Conservation (phyloP, 2,888 invertebrate species). For the Eueremaeus valkanovi region DNA sequence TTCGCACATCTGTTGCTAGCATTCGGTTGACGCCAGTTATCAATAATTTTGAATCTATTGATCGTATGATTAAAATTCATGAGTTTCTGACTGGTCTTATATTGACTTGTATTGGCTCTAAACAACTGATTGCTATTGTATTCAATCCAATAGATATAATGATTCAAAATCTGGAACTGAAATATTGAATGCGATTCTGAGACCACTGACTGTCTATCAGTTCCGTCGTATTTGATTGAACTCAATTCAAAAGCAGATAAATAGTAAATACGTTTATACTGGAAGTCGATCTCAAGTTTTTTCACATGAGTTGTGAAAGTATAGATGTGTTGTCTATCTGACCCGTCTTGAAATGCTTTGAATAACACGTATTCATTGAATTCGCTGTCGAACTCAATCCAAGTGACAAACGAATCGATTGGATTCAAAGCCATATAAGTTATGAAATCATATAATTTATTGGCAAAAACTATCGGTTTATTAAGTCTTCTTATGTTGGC, state of each 20-base stretch:
- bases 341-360: conserved; percentile 9
- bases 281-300: neutral
- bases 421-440: neutral
- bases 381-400: conserved; percentile 13
- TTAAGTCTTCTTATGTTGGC: neutral
- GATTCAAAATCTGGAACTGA: neutral
- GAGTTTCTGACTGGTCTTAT: neutral
- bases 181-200: neutral
- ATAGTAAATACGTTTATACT: neutral
- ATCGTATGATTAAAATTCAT: neutral
- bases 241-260: neutral
- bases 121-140: conserved; percentile 32
- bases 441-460: conserved; percentile 10
- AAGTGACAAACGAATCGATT: neutral
- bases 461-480: neutral
- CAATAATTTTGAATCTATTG: conserved; percentile 11
- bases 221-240: conserved; percentile 6
- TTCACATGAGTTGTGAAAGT: neutral
- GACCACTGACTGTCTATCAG: neutral
- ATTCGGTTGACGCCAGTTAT: neutral
- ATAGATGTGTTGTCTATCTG: neutral
- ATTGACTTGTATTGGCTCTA: neutral
- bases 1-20: neutral
- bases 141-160: conserved; percentile 27
- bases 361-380: neutral